Base-by-base conservation (phyloP, 1,140 invertebrate species). In the Bilobella aurantiaca region DNA sequence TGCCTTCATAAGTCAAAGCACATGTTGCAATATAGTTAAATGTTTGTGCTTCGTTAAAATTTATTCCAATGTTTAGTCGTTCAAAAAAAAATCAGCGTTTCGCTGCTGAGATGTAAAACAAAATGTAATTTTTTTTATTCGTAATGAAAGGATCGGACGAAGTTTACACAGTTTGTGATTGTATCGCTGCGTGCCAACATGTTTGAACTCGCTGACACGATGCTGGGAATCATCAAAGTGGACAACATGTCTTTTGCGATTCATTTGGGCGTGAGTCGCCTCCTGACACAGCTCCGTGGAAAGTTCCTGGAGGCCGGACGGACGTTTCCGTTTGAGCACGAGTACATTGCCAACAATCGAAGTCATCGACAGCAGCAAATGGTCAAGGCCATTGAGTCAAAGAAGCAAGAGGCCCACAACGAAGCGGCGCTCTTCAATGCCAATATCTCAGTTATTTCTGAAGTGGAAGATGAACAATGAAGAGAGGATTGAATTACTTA, bases 131-230 rank as follows among this genome's bases (percentile, higher is more conserved):
- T 18, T 21, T 66, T 42, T 62, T 30, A 72, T 68, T 71, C 62
- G 32, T 34, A 65, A 81, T 82, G 28, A n/a, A 77, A 91, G 89
- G 91, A 98, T 75, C 81, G 93, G 18, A 98, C 96, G 0, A 93
- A 90, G 75, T 98, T 98, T 78, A 93, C 96, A 0, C 97, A 99
- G 76, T 99, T 99, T 74, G 96, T 99, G 58, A 93, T 99, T 63
- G 97, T 99, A 60, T 98, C 95, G 0, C 81, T 99, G 3, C 81
- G 96, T 2, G 90, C 94, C 49, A 95, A 98, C 75, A 99, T 99
- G 96, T 99, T 97, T 76, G 95, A 99, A 75, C 77, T 96, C 3
- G 88, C 90, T 0, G 91, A 97, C 76, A 83, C 87, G 65, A 78
- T 98, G 0, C 87, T 98, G 1, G 96, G 96, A 1, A 97, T 99